Conservation (phyloP, 2,113 vertebrate species). For the Percopsis transmontana region DNA sequence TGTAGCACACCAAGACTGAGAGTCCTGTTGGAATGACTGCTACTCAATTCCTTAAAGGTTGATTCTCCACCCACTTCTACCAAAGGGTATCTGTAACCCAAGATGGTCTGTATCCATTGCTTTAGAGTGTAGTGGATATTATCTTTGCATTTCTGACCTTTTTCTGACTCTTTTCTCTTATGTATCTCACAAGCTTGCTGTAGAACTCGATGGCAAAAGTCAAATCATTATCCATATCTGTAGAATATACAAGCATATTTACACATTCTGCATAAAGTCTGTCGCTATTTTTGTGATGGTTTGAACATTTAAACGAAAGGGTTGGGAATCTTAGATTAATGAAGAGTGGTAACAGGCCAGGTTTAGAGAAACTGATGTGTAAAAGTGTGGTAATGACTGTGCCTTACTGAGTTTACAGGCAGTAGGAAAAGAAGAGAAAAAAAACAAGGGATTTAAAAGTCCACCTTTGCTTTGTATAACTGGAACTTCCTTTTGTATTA, state of each 20-base stretch:
- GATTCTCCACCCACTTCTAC: not conserved
- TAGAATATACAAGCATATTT: too few relatives aligned
- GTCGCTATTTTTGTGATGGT: conserved; percentile 8
- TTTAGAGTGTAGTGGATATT: conserved; percentile 2
- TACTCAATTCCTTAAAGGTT: conserved; percentile 5
- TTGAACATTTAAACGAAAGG: conserved; percentile 24
- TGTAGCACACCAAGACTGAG: conserved; percentile 36
- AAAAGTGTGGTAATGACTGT: conserved; percentile 79
- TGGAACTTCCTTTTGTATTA: conserved; percentile 77
- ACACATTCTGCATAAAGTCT: too few relatives aligned
- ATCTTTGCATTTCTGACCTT: conserved; percentile 17
- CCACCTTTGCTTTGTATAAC: conserved; percentile 79
- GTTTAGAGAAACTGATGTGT: conserved; percentile 56
- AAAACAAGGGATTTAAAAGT: conserved; percentile 45
- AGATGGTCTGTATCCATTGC: not conserved
- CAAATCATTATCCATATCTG: too few relatives aligned
- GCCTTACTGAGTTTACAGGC: conserved; percentile 73
- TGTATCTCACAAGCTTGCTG: not conserved
- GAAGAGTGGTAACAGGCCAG: conserved; percentile 28
- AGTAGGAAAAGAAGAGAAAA: conserved; percentile 44
- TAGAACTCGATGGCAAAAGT: not conserved
- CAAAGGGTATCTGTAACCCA: not conserved
- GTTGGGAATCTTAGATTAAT: conserved; percentile 38
- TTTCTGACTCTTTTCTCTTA: not conserved
- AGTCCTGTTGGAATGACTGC: conserved; percentile 6